Conservation (phyloP, 2,888 invertebrate species). For the Fabriciana adippe region DNA sequence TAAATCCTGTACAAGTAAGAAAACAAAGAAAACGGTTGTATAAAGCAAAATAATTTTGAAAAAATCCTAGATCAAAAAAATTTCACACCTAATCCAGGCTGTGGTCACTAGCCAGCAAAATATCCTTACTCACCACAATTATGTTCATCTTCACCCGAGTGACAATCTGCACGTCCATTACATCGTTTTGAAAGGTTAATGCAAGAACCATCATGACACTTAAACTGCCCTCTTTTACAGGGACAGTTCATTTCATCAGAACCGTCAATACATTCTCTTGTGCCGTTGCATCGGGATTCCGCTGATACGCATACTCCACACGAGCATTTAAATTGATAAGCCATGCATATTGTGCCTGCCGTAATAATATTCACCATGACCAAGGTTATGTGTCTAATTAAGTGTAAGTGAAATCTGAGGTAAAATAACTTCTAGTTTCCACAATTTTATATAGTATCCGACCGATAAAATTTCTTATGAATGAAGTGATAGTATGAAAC, state of each 20-base stretch:
- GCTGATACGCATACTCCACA: slow-evolving; percentile 83
- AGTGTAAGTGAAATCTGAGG: not conserved
- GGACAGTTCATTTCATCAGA: slow-evolving; percentile 72
- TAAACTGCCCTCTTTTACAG: slow-evolving; percentile 77
- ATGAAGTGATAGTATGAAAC: not conserved
- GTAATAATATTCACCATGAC: slow-evolving; percentile 64
- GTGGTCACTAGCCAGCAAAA: not conserved
- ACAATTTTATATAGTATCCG: not conserved
- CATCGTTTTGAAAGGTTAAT: slow-evolving; percentile 84
- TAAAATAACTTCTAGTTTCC: not conserved
- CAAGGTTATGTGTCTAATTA: slow-evolving; percentile 44
- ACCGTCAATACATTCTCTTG: slow-evolving; percentile 76
- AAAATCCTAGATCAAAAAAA: no score
- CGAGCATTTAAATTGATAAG: slow-evolving; percentile 84
- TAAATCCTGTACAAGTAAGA: no score
- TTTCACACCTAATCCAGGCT: not conserved
- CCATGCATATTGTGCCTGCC: slow-evolving; percentile 79
- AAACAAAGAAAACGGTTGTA: no score
- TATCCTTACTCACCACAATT: slow-evolving; percentile 22
- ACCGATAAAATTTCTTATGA: not conserved
- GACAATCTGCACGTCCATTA: slow-evolving; percentile 83
- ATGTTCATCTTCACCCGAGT: slow-evolving; percentile 82
- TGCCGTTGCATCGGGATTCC: slow-evolving; percentile 78
- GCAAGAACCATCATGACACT: slow-evolving; percentile 85
- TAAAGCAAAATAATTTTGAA: no score